Conservation (phyloP, 2,888 invertebrate genomes). For the Chloroclysta siterata region DNA sequence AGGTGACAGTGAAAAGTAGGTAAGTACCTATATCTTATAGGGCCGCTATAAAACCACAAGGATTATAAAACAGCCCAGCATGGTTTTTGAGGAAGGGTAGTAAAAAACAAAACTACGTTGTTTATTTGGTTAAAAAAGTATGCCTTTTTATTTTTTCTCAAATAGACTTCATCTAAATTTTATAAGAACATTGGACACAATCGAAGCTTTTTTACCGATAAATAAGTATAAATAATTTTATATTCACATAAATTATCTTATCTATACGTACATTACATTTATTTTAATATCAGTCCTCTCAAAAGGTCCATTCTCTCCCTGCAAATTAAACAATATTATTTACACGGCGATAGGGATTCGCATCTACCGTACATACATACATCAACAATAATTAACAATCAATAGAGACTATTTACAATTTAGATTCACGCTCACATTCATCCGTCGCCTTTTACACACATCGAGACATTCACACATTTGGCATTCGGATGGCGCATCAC, state of each 20-base stretch:
- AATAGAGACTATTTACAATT: constrained; percentile 85
- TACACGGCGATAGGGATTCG: constrained; percentile 85
- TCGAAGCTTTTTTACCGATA: constrained; percentile 85
- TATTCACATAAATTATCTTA: constrained; percentile 85
- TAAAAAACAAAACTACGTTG: constrained; percentile 56
- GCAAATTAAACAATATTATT: constrained; percentile 84
- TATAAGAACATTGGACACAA: constrained; percentile 86
- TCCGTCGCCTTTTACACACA: constrained; percentile 70
- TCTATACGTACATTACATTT: constrained; percentile 85
- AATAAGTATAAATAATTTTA: constrained; percentile 86
- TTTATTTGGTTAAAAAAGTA: constrained; percentile 84
- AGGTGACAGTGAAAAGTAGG: too few species aligned
- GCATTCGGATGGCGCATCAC: constrained; percentile 81
- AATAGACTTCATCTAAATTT: constrained; percentile 85
- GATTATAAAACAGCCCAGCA: too few species aligned
- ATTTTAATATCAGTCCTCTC: constrained; percentile 85
- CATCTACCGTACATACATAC: constrained; percentile 83
- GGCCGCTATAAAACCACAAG: too few species aligned
- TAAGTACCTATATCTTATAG: too few species aligned
- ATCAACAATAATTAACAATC: constrained; percentile 84
- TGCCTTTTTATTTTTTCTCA: constrained; percentile 84
- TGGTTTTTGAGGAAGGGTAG: background rate
- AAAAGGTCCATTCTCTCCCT: constrained; percentile 85
- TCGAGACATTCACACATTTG: constrained; percentile 78
- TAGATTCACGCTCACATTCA: constrained; percentile 75